These are phyloP conservation scores for Grammomys surdaster DNA, from an alignment of 2,113 vertebrate species.

Conservation along the genomic window DNA sequence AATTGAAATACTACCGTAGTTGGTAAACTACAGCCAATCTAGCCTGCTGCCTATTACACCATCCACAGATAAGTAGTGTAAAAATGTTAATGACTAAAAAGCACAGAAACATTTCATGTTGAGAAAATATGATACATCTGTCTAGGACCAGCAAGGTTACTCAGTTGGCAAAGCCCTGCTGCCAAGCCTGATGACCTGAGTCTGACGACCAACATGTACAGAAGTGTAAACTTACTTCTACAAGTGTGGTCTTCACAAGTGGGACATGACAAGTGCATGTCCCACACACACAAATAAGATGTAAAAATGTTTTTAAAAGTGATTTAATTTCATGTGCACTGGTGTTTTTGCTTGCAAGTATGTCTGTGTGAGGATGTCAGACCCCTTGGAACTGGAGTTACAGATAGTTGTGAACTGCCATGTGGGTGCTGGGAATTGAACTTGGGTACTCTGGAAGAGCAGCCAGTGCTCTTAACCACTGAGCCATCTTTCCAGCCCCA, in stretches of 20 bases:
- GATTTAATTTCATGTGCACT: neutral
- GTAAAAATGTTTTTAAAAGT: neutral
- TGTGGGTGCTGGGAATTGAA: neutral
- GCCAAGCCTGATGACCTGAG: neutral
- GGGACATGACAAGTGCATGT: too few species aligned
- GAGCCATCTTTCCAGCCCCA: neutral
- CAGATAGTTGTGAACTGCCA: neutral
- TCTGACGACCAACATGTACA: neutral
- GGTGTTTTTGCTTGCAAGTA: neutral
- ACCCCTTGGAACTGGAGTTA: neutral
- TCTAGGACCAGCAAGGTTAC: neutral
- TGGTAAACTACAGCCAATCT: slow-evolving; percentile 36
- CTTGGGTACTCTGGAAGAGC: neutral
- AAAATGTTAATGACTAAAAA: neutral
- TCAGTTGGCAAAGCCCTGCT: neutral
- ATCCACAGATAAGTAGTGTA: neutral
- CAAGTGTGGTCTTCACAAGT: neutral
- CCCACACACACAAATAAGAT: neutral
- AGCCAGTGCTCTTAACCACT: neutral
- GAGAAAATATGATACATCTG: neutral
- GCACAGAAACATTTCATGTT: neutral
- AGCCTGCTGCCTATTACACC: neutral
- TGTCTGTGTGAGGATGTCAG: neutral
- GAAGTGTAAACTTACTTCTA: neutral
- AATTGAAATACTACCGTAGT: neutral